A percentile compares a stretch with the other conserved stretches of the same genome.
These are phyloP conservation scores for Macrostomum lignano DNA, from an alignment of 1,140 invertebrate genomes.

Conservation along the genomic window DNA sequence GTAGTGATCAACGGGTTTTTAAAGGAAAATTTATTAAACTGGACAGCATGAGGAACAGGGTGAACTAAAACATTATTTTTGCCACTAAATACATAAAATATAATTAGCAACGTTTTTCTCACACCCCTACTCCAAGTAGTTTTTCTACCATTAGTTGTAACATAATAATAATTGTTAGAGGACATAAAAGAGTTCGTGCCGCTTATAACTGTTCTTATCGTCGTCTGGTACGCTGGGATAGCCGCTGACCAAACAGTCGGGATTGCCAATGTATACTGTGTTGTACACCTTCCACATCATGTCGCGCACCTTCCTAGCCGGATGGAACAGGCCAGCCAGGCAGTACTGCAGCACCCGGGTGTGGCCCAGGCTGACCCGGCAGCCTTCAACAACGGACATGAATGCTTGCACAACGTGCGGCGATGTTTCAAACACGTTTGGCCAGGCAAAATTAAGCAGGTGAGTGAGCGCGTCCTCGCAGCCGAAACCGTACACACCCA, in stretches of 20 bases:
- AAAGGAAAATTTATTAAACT: too few relatives aligned
- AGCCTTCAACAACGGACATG: slow-evolving; percentile 88
- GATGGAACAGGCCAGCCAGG: slow-evolving; percentile 85
- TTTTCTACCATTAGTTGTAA: too few relatives aligned
- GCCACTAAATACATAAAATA: too few relatives aligned
- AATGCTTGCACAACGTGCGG: slow-evolving; percentile 97
- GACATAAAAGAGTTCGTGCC: slow-evolving; percentile 84
- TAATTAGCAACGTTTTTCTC: too few relatives aligned
- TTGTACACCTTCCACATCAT: slow-evolving; percentile 98
- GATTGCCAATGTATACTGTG: slow-evolving; percentile 87
- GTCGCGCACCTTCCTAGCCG: slow-evolving; percentile 86
- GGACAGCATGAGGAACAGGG: too few relatives aligned
- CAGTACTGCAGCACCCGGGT: slow-evolving; percentile 83
- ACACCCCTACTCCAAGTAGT: too few relatives aligned
- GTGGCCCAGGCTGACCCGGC: slow-evolving; percentile 73
- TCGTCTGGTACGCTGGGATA: slow-evolving; percentile 82
- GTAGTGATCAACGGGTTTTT: too few relatives aligned
- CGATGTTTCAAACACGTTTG: slow-evolving; percentile 96
- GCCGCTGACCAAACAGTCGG: slow-evolving; percentile 84
- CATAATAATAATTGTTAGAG: too few relatives aligned
- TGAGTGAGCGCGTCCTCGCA: slow-evolving; percentile 92
- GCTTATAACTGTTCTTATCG: slow-evolving; percentile 66
- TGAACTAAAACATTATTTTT: too few relatives aligned
- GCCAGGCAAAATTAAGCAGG: slow-evolving; percentile 93
- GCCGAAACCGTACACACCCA: slow-evolving; percentile 92